These are phyloP conservation scores for Oreocharis arfaki DNA, from an alignment of 2,113 vertebrate genomes.

Conservation along the genomic window DNA sequence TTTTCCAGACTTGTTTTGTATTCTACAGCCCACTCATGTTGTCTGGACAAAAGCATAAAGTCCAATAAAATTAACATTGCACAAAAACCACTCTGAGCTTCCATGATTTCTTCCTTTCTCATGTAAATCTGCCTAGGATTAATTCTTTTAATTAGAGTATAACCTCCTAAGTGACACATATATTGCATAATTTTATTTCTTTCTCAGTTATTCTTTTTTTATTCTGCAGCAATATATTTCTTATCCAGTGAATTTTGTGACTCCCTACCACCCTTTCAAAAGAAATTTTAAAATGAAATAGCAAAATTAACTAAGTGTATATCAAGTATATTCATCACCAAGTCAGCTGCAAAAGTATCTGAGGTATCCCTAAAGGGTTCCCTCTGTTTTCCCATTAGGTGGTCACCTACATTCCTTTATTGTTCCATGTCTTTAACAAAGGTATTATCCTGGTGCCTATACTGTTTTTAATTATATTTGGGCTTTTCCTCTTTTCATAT, in stretches of 20 bases:
- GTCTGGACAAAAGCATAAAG: not conserved
- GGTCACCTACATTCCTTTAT: not conserved
- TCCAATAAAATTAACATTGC: not conserved
- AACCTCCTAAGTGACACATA: not conserved
- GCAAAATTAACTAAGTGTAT: not conserved
- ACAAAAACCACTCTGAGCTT: not conserved
- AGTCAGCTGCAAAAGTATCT: not conserved
- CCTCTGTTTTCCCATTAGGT: not conserved
- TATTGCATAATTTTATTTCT: not conserved
- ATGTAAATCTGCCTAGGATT: not conserved
- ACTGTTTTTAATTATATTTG: not conserved
- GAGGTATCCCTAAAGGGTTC: not conserved
- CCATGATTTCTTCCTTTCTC: not conserved
- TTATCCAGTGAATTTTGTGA: not conserved
- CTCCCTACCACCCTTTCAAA: not conserved
- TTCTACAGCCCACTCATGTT: not conserved
- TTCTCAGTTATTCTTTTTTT: not conserved
- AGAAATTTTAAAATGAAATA: not conserved
- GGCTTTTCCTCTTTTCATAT: not conserved
- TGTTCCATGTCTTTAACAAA: not conserved
- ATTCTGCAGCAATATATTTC: not conserved
- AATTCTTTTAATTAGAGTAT: conserved; percentile 25
- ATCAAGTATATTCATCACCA: not conserved
- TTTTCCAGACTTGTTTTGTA: conserved; percentile 1
- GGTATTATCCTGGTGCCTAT: not conserved